phyloP scores from a whole-genome alignment of 2,113 vertebrate genomes.

The Columbina picui region DNA sequence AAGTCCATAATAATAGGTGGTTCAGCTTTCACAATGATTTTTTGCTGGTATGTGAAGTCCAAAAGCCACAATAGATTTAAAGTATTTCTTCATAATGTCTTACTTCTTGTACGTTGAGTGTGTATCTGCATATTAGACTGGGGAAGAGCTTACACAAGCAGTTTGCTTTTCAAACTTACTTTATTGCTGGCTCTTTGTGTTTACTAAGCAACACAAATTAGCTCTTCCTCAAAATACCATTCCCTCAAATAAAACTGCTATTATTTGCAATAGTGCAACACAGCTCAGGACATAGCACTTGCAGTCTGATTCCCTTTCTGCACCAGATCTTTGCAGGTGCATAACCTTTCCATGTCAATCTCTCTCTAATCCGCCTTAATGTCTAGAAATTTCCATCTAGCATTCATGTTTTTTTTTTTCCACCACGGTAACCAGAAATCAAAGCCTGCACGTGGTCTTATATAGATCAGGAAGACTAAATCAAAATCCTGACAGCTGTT shows the following conservation, averaged over 20 bases:
- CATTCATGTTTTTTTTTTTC: not conserved
- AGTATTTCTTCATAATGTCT: conserved; percentile 43
- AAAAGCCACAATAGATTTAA: not conserved
- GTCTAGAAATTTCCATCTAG: not conserved
- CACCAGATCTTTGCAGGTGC: not conserved
- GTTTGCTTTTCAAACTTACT: not conserved
- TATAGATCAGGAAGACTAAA: not conserved
- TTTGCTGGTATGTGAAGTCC: conserved; percentile 23
- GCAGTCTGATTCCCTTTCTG: not conserved
- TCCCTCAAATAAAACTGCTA: not conserved
- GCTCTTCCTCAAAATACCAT: not conserved
- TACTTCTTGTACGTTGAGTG: conserved; percentile 3
- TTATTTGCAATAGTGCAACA: not conserved
- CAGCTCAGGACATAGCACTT: not conserved
- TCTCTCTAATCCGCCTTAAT: not conserved
- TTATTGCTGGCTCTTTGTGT: not conserved
- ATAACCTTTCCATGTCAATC: not conserved
- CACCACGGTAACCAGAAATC: not conserved
- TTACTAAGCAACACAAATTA: not conserved
- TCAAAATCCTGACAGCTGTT: not conserved
- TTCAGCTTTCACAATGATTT: not conserved
- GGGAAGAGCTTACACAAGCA: conserved; percentile 49
- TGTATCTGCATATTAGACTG: conserved; percentile 1
- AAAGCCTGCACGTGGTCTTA: not conserved
- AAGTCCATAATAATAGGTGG: not conserved